phyloP scores from a whole-genome alignment of 2,113 vertebrate genomes.

The Pluvianellus socialis region DNA sequence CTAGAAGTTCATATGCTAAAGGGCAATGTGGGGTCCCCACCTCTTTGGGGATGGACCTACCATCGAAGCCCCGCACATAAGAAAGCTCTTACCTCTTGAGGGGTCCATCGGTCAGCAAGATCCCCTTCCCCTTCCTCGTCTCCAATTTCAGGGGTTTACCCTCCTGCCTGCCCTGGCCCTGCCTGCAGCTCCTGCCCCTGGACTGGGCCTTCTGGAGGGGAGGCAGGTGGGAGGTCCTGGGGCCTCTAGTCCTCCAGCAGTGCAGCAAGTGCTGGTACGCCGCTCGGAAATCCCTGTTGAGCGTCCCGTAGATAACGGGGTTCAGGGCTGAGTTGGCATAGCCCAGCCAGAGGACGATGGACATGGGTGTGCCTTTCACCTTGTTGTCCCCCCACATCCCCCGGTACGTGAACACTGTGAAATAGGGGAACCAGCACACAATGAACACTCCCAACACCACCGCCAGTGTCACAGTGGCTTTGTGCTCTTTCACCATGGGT shows the following conservation, averaged over 20 bases:
- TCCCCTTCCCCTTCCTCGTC: constrained; percentile 47
- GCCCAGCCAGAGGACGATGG: constrained; percentile 87
- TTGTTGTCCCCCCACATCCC: constrained; percentile 72
- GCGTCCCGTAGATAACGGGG: constrained; percentile 87
- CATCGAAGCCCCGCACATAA: rapidly evolving
- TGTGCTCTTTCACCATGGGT: constrained; percentile 84
- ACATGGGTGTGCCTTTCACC: constrained; percentile 57
- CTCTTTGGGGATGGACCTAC: background rate
- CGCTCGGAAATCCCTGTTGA: constrained; percentile 90
- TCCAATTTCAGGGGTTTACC: constrained; percentile 68
- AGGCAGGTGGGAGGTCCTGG: background rate
- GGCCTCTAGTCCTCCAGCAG: constrained; percentile 50
- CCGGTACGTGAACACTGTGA: constrained; percentile 84
- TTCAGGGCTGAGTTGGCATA: constrained; percentile 94
- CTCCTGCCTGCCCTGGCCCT: constrained; percentile 31
- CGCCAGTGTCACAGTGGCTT: constrained; percentile 88
- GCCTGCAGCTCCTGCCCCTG: constrained; percentile 28
- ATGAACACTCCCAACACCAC: constrained; percentile 91
- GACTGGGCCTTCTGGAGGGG: constrained; percentile 6
- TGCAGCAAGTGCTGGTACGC: constrained; percentile 85
- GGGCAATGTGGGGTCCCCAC: background rate
- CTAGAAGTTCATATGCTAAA: background rate
- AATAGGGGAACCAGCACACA: constrained; percentile 95
- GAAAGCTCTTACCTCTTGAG: constrained; percentile 67
- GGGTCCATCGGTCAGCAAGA: background rate